Percentiles rank a stretch among this genome's conserved stretches.
phyloP scores from a whole-genome alignment of 1,140 invertebrate species.

The Argopecten irradians region DNA sequence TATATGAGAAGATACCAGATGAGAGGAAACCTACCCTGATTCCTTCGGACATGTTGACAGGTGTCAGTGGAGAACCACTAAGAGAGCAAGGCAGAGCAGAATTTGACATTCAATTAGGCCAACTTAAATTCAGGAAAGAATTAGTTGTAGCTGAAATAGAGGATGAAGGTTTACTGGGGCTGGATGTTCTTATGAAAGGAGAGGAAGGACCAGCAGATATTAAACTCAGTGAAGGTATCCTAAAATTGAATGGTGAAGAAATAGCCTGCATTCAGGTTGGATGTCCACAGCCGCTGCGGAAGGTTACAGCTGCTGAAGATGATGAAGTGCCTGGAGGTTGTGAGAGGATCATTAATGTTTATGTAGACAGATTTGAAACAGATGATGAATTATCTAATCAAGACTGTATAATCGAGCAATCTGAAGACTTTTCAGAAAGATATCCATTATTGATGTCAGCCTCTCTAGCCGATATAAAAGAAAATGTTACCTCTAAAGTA shows the following conservation, averaged over 20 bases:
- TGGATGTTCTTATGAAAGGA: slow-evolving; percentile 37
- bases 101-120: slow-evolving; percentile 32
- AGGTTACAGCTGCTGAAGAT: background rate
- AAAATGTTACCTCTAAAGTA: background rate
- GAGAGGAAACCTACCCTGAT: slow-evolving; percentile 6
- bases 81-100: slow-evolving; percentile 33
- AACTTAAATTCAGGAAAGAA: slow-evolving; percentile 29
- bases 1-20: slow-evolving; percentile 27
- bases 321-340: background rate
- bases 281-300: background rate
- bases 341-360: background rate
- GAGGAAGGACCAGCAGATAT: slow-evolving; percentile 27
- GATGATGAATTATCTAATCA: background rate
- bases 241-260: background rate
- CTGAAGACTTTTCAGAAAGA: background rate
- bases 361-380: background rate
- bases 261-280: background rate
- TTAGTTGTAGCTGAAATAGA: slow-evolving; percentile 39
- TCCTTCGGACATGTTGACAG: background rate
- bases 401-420: background rate
- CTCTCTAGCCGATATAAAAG: no score
- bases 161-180: slow-evolving; percentile 39
- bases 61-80: slow-evolving; percentile 33
- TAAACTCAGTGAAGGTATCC: background rate
- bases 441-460: background rate